A percentile compares a stretch with the other conserved stretches of the same genome.
Conservation (phyloP, 1,140 invertebrate species). For the Panagrolaimus sp. region DNA sequence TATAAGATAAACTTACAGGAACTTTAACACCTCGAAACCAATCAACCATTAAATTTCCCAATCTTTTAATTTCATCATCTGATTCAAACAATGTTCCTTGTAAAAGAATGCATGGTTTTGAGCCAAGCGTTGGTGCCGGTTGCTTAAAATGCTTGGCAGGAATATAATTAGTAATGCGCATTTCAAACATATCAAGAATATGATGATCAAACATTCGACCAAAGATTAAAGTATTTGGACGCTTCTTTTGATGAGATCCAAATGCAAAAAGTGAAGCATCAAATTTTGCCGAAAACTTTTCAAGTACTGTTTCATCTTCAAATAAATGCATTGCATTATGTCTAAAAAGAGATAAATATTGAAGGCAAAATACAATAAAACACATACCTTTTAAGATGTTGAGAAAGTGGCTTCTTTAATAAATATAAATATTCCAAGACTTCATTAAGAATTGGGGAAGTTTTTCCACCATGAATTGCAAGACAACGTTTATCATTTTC, state of each 20-base stretch:
- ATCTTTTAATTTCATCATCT: constrained; percentile 70
- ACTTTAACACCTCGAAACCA: constrained; percentile 83
- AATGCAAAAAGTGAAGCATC: constrained; percentile 83
- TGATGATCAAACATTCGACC: constrained; percentile 81
- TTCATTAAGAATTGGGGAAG: constrained; percentile 70
- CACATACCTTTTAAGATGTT: constrained; percentile 46
- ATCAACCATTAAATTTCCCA: constrained; percentile 82
- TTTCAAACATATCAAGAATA: constrained; percentile 90
- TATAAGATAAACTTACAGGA: too few species aligned
- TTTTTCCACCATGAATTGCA: constrained; percentile 78
- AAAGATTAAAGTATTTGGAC: constrained; percentile 83
- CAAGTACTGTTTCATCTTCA: constrained; percentile 75
- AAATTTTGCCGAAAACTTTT: constrained; percentile 77
- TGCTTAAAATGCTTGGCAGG: constrained; percentile 73
- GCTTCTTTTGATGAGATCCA: constrained; percentile 84
- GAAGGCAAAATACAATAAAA: background rate
- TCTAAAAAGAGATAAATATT: constrained; percentile 39
- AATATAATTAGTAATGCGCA: constrained; percentile 79
- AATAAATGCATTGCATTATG: constrained; percentile 81
- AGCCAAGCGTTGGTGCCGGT: constrained; percentile 73
- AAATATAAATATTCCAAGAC: constrained; percentile 77
- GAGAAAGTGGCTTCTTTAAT: constrained; percentile 62
- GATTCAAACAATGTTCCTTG: constrained; percentile 85
- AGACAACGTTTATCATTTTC: constrained; percentile 80
- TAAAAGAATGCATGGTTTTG: constrained; percentile 86